phyloP scores from a whole-genome alignment of 2,113 vertebrate species.

The Brachionichthys hirsutus region DNA sequence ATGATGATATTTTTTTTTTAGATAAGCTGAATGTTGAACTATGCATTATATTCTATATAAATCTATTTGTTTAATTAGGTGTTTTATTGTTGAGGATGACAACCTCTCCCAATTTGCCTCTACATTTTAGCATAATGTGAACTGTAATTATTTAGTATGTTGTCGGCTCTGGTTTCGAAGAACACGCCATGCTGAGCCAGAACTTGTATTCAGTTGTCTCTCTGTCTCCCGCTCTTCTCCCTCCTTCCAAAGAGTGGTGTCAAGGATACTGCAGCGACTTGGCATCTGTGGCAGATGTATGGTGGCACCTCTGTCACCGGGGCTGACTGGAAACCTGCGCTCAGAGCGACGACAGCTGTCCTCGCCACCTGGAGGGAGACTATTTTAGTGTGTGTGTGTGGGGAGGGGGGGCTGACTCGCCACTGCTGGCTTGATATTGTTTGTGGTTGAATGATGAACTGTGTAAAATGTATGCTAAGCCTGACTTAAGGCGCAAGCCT shows the following conservation, averaged over 20 bases:
- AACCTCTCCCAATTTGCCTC: slow-evolving; percentile 20
- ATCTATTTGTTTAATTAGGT: slow-evolving; percentile 14
- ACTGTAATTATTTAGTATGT: slow-evolving; percentile 56
- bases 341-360: slow-evolving; percentile 42
- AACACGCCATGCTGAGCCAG: slow-evolving; percentile 36
- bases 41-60: too few species aligned
- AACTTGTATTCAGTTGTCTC: slow-evolving; percentile 28
- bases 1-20: not conserved
- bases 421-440: slow-evolving; percentile 34
- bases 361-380: slow-evolving; percentile 20
- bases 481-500: slow-evolving; percentile 44
- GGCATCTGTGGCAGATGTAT: slow-evolving; percentile 48
- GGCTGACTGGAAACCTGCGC: slow-evolving; percentile 41
- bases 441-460: slow-evolving; percentile 43
- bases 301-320: slow-evolving; percentile 35
- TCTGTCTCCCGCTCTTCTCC: slow-evolving; percentile 1
- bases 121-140: slow-evolving; percentile 39
- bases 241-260: slow-evolving; percentile 17
- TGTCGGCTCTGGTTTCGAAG: slow-evolving; percentile 48
- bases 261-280: slow-evolving; percentile 40
- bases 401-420: slow-evolving; percentile 33
- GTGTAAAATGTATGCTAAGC: slow-evolving; percentile 53
- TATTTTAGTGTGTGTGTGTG: slow-evolving; percentile 13
- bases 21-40: not conserved
- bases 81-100: slow-evolving; percentile 3